These are phyloP conservation scores for Bombus impatiens DNA, from an alignment of 1,140 invertebrate genomes.

Conservation along the genomic window DNA sequence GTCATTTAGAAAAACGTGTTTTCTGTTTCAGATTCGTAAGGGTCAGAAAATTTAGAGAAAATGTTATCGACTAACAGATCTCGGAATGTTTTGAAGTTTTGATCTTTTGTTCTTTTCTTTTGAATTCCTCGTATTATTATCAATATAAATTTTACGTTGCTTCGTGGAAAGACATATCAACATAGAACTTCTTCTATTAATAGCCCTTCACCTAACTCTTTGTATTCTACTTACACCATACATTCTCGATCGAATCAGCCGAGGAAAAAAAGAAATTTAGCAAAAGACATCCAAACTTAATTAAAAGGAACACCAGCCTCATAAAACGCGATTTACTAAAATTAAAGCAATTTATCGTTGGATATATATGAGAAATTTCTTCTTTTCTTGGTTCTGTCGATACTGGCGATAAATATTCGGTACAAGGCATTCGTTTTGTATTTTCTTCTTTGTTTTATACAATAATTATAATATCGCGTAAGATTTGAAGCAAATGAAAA, in stretches of 20 bases:
- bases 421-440: slow-evolving; percentile 11
- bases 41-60: not conserved
- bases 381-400: slow-evolving; percentile 14
- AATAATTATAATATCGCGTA: not conserved
- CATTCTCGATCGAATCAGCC: slow-evolving; percentile 7
- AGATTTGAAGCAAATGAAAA: not conserved
- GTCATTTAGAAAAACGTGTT: not conserved
- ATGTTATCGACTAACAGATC: not conserved
- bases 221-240: slow-evolving; percentile 47
- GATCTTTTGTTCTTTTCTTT: not conserved
- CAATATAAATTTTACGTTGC: slow-evolving; percentile 46
- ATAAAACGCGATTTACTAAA: not conserved
- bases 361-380: not conserved
- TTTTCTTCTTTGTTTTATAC: not conserved
- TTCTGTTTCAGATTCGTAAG: not conserved
- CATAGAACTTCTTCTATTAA: slow-evolving; percentile 17
- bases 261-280: slow-evolving; percentile 25
- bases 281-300: not conserved
- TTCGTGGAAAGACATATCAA: slow-evolving; percentile 42
- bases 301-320: not conserved
- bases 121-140: not conserved
- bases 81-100: not conserved
- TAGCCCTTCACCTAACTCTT: slow-evolving; percentile 4
- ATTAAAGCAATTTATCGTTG: not conserved
- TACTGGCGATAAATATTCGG: slow-evolving; percentile 14